A percentile compares a stretch with the other conserved stretches of the same genome.
Conservation (phyloP, 2,888 invertebrate species). For the Heliconius ismenius region DNA sequence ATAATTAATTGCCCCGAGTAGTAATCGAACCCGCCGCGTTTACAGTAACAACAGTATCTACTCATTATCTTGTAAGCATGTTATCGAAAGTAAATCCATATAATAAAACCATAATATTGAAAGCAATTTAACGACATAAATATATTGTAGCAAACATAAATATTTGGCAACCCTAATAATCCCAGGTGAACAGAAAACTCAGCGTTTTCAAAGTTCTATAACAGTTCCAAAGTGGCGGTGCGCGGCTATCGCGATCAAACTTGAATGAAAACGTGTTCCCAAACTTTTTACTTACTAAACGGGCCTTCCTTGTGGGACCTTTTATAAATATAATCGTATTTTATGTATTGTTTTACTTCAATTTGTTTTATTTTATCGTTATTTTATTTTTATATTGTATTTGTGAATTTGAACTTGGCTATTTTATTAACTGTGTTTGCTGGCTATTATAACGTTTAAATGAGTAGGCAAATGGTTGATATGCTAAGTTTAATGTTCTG, state of each 20-base stretch:
- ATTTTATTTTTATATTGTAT: not conserved
- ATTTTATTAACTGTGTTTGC: not conserved
- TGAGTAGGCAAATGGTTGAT: too few relatives aligned
- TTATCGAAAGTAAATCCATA: not conserved
- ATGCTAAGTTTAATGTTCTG: too few relatives aligned
- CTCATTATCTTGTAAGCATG: too few relatives aligned
- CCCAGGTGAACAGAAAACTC: conserved; percentile 38
- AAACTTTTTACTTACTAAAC: conserved; percentile 34
- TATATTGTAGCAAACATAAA: conserved; percentile 5
- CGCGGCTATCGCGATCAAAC: conserved; percentile 38
- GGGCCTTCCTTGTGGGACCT: conserved; percentile 25
- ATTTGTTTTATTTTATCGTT: not conserved
- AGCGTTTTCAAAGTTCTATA: conserved; percentile 37
- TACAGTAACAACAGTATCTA: too few relatives aligned
- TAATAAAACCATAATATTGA: not conserved
- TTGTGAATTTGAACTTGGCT: not conserved
- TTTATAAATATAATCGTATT: conserved; percentile 31
- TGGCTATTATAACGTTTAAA: not conserved
- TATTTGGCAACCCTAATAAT: conserved; percentile 34
- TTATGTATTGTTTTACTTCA: conserved; percentile 11
- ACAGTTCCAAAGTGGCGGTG: conserved; percentile 30
- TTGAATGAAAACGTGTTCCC: conserved; percentile 27
- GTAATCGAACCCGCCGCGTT: too few relatives aligned
- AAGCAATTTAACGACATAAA: not conserved
- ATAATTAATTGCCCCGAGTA: too few relatives aligned